Conservation (phyloP, 2,888 invertebrate species). For the Beris chalybata region DNA sequence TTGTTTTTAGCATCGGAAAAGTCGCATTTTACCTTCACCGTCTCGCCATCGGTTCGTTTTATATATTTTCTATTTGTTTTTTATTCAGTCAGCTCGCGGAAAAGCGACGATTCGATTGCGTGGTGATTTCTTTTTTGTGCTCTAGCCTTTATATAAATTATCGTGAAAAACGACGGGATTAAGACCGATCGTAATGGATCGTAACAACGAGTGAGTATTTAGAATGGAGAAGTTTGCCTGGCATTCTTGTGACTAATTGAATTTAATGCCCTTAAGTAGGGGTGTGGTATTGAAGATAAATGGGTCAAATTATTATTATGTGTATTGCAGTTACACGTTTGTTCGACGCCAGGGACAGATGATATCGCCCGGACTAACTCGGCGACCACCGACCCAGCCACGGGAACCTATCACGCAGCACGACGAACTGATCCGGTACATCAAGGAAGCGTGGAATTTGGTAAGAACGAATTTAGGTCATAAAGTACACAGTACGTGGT, state of each 20-base stretch:
- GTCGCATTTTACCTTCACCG: too few species aligned
- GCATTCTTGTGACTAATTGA: neutral
- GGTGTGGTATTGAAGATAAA: too few species aligned
- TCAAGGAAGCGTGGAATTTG: constrained; percentile 76
- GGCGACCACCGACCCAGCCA: constrained; percentile 43
- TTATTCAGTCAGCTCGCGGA: too few species aligned
- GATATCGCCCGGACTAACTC: constrained; percentile 42
- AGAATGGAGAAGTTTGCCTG: neutral
- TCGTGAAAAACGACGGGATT: neutral
- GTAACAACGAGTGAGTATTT: constrained; percentile 29
- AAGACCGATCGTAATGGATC: constrained; percentile 23
- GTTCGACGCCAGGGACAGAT: constrained; percentile 51
- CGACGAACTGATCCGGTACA: constrained; percentile 78
- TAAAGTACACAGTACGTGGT: too few species aligned
- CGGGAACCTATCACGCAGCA: constrained; percentile 58
- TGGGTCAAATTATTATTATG: neutral
- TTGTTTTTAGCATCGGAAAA: too few species aligned
- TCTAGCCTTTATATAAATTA: too few species aligned
- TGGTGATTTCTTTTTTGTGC: too few species aligned
- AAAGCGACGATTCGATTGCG: too few species aligned
- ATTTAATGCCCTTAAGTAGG: neutral
- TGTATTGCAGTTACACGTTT: constrained; percentile 47
- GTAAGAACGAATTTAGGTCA: constrained; percentile 49
- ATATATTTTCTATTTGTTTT: too few species aligned
- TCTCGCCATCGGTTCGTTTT: too few species aligned